Conservation (phyloP, 2,888 invertebrate genomes). For the Tinea trinotella region DNA sequence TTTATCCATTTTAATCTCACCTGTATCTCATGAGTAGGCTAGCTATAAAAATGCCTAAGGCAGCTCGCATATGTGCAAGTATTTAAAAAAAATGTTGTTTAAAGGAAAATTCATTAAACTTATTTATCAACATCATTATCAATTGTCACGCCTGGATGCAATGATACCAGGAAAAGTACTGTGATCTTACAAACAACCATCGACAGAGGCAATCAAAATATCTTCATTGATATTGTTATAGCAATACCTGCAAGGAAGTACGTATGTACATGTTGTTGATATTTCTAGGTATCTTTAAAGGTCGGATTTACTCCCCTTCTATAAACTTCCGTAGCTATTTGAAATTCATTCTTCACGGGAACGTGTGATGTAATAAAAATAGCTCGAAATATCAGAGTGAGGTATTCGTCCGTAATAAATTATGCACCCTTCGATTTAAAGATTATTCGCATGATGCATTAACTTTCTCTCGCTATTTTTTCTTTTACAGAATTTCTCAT, state of each 20-base stretch:
- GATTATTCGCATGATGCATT: conserved; percentile 39
- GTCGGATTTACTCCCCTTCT: conserved; percentile 54
- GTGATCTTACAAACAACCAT: too few relatives aligned
- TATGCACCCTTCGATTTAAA: conserved; percentile 66
- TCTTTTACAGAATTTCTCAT: conserved; percentile 8
- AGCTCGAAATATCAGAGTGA: conserved; percentile 44
- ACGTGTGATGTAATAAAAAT: conserved; percentile 70
- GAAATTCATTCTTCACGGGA: conserved; percentile 69
- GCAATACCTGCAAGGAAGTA: not conserved
- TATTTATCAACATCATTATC: too few relatives aligned
- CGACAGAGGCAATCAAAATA: too few relatives aligned
- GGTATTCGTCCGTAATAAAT: conserved; percentile 28
- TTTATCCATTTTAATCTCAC: too few relatives aligned
- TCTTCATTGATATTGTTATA: too few relatives aligned
- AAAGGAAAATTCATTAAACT: too few relatives aligned
- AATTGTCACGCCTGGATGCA: too few relatives aligned
- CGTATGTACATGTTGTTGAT: not conserved
- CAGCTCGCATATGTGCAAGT: too few relatives aligned
- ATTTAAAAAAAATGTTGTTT: too few relatives aligned
- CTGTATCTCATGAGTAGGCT: too few relatives aligned
- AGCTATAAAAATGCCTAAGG: too few relatives aligned
- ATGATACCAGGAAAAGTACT: too few relatives aligned
- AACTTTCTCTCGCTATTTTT: conserved; percentile 3
- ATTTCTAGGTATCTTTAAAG: conserved; percentile 7
- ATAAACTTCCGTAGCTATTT: conserved; percentile 68